Base-by-base conservation (phyloP, 1,140 invertebrate species). In the Sarcophaga bullata region DNA sequence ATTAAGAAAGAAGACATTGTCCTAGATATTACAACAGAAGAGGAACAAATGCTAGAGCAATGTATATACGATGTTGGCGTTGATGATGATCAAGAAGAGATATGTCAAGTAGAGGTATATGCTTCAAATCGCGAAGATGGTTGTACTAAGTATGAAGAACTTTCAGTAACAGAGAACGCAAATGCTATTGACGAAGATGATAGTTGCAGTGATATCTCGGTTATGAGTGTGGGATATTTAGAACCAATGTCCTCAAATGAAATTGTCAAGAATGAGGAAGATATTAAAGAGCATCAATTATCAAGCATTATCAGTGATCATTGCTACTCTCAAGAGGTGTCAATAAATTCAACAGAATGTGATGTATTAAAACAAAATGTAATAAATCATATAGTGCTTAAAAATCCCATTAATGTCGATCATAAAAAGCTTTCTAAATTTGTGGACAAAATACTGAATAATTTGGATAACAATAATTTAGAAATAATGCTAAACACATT, bases 101-200 rank as follows among this genome's bases (percentile, higher is more conserved):
- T 62, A 15, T 58, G 52, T 62, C 52, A 80, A 19, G 80, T 80
- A 6, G 80, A 80, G 25, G 80, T 80, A 9, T 58, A 80, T 80
- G 80, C 58, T 11, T 17, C 52, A 3, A 17, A 37, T 37, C 13
- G 9, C 11, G 73, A 50, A 46, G 17, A 8, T 52, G 76, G 2
- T n/a, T 9, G 10, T 19, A 13, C 19, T 3, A 54, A 81, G 15
- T 68, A 76, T 46, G 19, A 73, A 73, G 6, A 81, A n/a, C 6
- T 46, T 82, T 48, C 58, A 10, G 6, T 6, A 25, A 25, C 9
- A 15, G 3, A 52, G 11, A 72, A 52, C 6, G 49, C 0, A 13
- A 54, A 72, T 58, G 13, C 19, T 72, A 76, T 62, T 73, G 76
- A 82, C 11, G 62, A 80, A 62, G 75, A 62, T 2, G 54, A 80